These are phyloP conservation scores for Altica lythri DNA, from an alignment of 2,888 invertebrate genomes.

Conservation along the genomic window DNA sequence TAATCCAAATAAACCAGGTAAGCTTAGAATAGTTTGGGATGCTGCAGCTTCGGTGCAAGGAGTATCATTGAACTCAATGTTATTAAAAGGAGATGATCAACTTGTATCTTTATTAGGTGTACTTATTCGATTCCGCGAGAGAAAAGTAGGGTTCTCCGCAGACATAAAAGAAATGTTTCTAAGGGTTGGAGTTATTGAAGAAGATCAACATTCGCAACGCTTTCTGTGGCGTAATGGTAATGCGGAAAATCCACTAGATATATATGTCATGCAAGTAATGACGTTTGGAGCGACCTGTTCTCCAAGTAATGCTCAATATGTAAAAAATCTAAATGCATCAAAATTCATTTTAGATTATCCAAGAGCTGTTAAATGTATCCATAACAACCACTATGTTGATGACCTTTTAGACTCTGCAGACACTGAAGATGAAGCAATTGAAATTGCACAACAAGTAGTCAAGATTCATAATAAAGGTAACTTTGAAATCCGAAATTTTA, in stretches of 20 bases:
- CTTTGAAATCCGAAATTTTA: constrained; percentile 37
- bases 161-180: constrained; percentile 41
- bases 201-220: constrained; percentile 42
- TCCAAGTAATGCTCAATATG: constrained; percentile 29
- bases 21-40: constrained; percentile 46
- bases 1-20: constrained; percentile 45
- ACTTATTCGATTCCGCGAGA: constrained; percentile 49
- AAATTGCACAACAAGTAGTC: too few relatives aligned
- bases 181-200: constrained; percentile 22
- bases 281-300: constrained; percentile 35
- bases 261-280: constrained; percentile 32
- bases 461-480: constrained; percentile 24
- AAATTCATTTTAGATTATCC: constrained; percentile 23
- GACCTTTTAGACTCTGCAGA: too few relatives aligned
- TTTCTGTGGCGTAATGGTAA: constrained; percentile 43
- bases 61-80: constrained; percentile 42
- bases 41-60: constrained; percentile 44
- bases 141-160: constrained; percentile 44
- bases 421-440: too few relatives aligned
- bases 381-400: constrained; percentile 36
- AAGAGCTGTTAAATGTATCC: constrained; percentile 25
- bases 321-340: constrained; percentile 33
- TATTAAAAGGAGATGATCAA: constrained; percentile 45
- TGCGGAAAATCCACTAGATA: constrained; percentile 14
- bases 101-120: constrained; percentile 42